Percentiles rank a stretch among this genome's conserved stretches.
phyloP scores from a whole-genome alignment of 92 coral and sea anemone genomes.

The Virgularia gustaviana region DNA sequence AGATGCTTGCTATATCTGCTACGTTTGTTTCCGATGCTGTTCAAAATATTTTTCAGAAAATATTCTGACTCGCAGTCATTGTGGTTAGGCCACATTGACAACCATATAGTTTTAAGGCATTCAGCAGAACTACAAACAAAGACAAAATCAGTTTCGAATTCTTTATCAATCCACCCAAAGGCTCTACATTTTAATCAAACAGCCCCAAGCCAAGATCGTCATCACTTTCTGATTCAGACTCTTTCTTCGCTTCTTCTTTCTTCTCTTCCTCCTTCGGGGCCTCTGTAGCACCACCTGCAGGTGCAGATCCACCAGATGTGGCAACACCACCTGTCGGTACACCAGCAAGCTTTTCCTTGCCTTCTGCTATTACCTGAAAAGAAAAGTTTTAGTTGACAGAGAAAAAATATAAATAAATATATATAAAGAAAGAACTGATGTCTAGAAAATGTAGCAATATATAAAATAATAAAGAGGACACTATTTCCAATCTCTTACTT shows the following conservation, averaged over 20 bases:
- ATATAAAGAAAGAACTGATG: too few relatives aligned
- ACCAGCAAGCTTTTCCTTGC: slow-evolving; percentile 79
- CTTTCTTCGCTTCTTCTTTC: slow-evolving; percentile 77
- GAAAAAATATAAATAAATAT: neutral
- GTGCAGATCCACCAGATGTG: slow-evolving; percentile 55
- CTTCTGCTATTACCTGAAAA: slow-evolving; percentile 73
- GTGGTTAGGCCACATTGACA: too few relatives aligned
- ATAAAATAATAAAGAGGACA: too few relatives aligned
- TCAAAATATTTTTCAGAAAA: too few relatives aligned
- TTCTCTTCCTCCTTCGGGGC: slow-evolving; percentile 72
- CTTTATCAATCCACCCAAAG: neutral
- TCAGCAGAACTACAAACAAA: neutral
- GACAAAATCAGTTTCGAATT: neutral
- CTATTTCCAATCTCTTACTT: slow-evolving; percentile 66
- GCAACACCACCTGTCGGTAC: slow-evolving; percentile 93
- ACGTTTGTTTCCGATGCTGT: too few relatives aligned
- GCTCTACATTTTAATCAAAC: slow-evolving; percentile 62
- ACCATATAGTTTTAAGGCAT: neutral
- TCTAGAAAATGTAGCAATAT: too few relatives aligned
- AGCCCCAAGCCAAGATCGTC: slow-evolving; percentile 99
- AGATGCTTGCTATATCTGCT: too few relatives aligned
- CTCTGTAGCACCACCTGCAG: slow-evolving; percentile 51
- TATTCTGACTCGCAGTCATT: too few relatives aligned
- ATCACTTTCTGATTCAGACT: slow-evolving; percentile 79
- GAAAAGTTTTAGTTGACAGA: neutral